Evolutionary conservation across 2,888 invertebrate genomes (phyloP), one percentile per base, ranked within the genome.

Genomic region (Eurytoma californica): DNA sequence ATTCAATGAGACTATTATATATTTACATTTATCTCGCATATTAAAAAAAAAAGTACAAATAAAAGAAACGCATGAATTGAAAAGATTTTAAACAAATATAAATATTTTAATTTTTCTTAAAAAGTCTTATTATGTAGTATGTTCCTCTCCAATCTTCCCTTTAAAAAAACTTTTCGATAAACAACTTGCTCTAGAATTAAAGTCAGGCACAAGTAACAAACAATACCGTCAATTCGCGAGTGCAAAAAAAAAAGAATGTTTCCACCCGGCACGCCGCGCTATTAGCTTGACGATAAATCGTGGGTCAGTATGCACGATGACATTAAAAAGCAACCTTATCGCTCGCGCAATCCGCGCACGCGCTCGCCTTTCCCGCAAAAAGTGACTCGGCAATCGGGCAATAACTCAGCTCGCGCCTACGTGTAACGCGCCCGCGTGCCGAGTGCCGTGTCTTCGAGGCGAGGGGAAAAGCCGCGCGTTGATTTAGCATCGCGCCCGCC

Each of bases 401-500:
- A 70, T 60, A 49, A 70, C 13, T 28, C 70, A 16, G n/a, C 14
- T 24, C 30, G 13, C 13, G 16, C 70, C 16, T 13, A 60, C 24
- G 12, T 20, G 16, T 7, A 70, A 24, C 5, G 7, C 14, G n/a
- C 47, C 14, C 24, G 55, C 14, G 28, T 18, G 12, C 61, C 2
- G 14, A n/a, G 60, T 20, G 28, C 13, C 55, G 24, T n/a, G 30
- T 14, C n/a, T 4, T 53, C 53, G 53, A 14, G 14, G 30, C n/a
- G 61, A 39, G 47, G 60, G 28, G 18, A 55, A 53, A 3, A 18
- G 28, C 5, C 16, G n/a, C 24, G 5, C 7, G 14, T 55, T 55
- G 30, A 68, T 16, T 24, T 53, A 68, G 49, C 30, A 18, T 57
- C 55, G 58, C 66, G 58, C 28, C 28, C 57, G 66, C 18, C 16